Percentiles rank a stretch among this genome's conserved stretches.
Evolutionary conservation across 1,140 invertebrate species (phyloP).

Genomic region (Drosophila rufa): DNA sequence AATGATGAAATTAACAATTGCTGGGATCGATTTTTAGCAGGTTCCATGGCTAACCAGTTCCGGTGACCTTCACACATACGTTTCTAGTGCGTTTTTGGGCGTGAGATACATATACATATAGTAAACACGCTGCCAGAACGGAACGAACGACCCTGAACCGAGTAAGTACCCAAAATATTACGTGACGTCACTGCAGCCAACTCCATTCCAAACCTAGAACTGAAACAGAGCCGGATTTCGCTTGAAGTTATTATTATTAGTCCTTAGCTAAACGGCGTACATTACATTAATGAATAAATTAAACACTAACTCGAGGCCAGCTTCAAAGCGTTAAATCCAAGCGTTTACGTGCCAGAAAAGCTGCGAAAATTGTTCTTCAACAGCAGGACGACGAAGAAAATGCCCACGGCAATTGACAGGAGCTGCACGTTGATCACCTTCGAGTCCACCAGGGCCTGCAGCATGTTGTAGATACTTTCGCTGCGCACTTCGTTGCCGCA

Average conservation of each 20-base stretch:
- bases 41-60: slow-evolving; percentile 43
- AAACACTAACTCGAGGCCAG: slow-evolving; percentile 50
- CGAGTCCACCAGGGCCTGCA: slow-evolving; percentile 76
- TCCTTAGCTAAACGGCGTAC: slow-evolving; percentile 71
- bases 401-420: slow-evolving; percentile 80
- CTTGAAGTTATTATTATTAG: slow-evolving; percentile 54
- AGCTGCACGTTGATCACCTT: slow-evolving; percentile 81
- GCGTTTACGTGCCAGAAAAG: slow-evolving; percentile 73
- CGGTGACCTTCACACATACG: slow-evolving; percentile 45
- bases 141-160: slow-evolving; percentile 57
- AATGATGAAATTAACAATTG: slow-evolving; percentile 63
- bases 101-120: slow-evolving; percentile 14
- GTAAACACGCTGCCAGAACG: slow-evolving; percentile 20
- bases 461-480: slow-evolving; percentile 79
- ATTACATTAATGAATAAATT: slow-evolving; percentile 68
- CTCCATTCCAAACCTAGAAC: slow-evolving; percentile 22
- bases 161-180: slow-evolving; percentile 47
- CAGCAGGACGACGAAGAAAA: slow-evolving; percentile 78
- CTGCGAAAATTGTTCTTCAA: slow-evolving; percentile 78
- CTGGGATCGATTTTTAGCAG: slow-evolving; percentile 13
- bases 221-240: slow-evolving; percentile 32
- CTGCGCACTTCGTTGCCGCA: slow-evolving; percentile 76
- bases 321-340: background rate
- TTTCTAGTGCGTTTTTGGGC: slow-evolving; percentile 51
- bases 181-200: slow-evolving; percentile 60